Conservation (phyloP, 2,888 invertebrate genomes). For the Seladonia tumulorum region DNA sequence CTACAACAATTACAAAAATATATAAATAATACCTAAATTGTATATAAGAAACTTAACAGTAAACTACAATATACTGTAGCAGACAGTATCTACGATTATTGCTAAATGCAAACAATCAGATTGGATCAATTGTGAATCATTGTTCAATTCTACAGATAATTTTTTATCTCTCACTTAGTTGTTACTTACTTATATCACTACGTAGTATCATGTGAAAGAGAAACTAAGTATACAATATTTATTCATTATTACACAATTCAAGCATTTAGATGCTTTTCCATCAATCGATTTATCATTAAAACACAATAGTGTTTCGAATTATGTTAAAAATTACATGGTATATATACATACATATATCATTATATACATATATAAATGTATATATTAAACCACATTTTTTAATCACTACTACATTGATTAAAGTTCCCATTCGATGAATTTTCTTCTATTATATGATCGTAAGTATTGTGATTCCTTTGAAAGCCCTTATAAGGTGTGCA, state of each 20-base stretch:
- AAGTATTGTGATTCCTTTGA: conserved; percentile 40
- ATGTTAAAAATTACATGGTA: conserved; percentile 27
- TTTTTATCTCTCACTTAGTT: conserved; percentile 14
- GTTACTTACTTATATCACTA: conserved; percentile 2
- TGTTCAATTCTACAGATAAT: conserved; percentile 24
- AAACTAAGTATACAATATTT: conserved; percentile 24
- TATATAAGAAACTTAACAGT: conserved; percentile 18
- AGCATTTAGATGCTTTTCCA: conserved; percentile 1
- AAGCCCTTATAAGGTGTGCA: conserved; percentile 55
- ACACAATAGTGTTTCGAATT: conserved; percentile 10
- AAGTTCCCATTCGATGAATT: conserved; percentile 5
- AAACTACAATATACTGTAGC: conserved; percentile 1
- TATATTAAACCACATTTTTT: conserved; percentile 16
- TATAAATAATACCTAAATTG: conserved; percentile 31
- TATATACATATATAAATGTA: background rate
- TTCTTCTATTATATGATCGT: conserved; percentile 25
- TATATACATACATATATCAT: background rate
- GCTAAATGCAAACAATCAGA: conserved; percentile 32
- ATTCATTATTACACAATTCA: conserved; percentile 2
- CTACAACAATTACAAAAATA: conserved; percentile 40
- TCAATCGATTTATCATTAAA: conserved; percentile 23
- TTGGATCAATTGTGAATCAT: conserved; percentile 50
- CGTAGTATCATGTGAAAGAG: conserved; percentile 13
- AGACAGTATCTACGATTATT: background rate
- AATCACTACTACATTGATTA: conserved; percentile 26